These are phyloP conservation scores for Phyllostomus discolor DNA, from an alignment of 2,113 vertebrate species.

Conservation along the genomic window DNA sequence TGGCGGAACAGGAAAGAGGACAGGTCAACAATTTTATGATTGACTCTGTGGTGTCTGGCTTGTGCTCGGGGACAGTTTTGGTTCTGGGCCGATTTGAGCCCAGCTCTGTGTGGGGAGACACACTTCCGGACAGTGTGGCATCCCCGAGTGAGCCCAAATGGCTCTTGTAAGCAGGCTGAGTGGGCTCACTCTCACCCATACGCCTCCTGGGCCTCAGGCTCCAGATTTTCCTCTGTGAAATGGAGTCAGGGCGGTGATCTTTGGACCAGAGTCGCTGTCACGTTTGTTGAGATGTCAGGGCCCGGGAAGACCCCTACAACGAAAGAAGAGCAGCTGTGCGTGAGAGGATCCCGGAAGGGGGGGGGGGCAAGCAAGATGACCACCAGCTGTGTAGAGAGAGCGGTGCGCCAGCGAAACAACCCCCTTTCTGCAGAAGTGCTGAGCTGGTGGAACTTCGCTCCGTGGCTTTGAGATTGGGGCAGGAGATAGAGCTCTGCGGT, in stretches of 20 bases:
- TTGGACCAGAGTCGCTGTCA: neutral
- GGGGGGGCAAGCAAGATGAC: neutral
- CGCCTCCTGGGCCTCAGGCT: neutral
- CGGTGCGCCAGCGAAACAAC: conserved; percentile 49
- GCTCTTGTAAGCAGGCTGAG: neutral
- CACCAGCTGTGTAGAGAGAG: conserved; percentile 43
- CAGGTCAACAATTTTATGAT: neutral
- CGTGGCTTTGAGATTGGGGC: conserved; percentile 56
- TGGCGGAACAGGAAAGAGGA: conserved; percentile 47
- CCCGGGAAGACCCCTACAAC: neutral
- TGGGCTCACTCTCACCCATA: neutral
- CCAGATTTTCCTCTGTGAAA: neutral
- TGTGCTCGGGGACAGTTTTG: neutral
- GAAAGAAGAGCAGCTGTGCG: neutral
- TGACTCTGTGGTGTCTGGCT: neutral
- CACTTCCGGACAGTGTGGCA: neutral
- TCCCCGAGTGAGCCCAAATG: neutral
- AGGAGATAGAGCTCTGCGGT: conserved; percentile 58
- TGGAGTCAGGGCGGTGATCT: neutral
- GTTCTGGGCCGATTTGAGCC: neutral
- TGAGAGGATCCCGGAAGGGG: neutral
- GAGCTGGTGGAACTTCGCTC: conserved; percentile 72
- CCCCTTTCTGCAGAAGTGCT: conserved; percentile 69
- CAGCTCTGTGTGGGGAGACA: neutral
- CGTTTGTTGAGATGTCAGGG: neutral